Conservation (phyloP, 2,888 invertebrate genomes). For the Agriopis aurantiaria region DNA sequence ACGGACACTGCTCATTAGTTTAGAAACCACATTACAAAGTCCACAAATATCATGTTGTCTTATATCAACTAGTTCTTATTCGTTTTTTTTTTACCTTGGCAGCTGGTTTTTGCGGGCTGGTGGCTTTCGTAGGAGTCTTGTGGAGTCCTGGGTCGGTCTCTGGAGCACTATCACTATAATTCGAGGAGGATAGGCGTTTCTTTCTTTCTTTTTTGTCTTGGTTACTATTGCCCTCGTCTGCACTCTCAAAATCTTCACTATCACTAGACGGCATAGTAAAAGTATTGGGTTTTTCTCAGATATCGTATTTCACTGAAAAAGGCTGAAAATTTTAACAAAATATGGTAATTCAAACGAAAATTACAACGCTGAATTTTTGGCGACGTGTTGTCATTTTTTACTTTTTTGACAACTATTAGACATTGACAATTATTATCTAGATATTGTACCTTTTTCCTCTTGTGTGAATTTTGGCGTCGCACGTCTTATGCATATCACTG, state of each 20-base stretch:
- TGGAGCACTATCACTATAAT: constrained; percentile 71
- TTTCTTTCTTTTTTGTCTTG: constrained; percentile 71
- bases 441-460: neutral
- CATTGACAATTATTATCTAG: neutral
- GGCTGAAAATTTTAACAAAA: neutral
- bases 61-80: neutral
- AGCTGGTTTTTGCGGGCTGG: constrained; percentile 38
- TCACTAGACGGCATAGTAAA: constrained; percentile 89
- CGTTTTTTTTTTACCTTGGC: constrained; percentile 44
- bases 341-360: constrained; percentile 12
- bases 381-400: constrained; percentile 18
- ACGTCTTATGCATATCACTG: neutral
- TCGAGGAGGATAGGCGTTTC: constrained; percentile 74
- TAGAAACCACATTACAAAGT: neutral
- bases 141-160: constrained; percentile 61
- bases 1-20: too few species aligned
- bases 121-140: constrained; percentile 42
- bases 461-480: neutral
- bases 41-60: neutral
- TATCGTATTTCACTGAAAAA: neutral
- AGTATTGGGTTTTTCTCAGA: neutral
- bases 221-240: constrained; percentile 88
- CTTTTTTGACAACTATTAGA: neutral
- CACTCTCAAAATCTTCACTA: constrained; percentile 92
- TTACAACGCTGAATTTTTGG: constrained; percentile 15